These are phyloP conservation scores for Tapera naevia DNA, from an alignment of 2,797 vertebrate species.

Conservation along the genomic window DNA sequence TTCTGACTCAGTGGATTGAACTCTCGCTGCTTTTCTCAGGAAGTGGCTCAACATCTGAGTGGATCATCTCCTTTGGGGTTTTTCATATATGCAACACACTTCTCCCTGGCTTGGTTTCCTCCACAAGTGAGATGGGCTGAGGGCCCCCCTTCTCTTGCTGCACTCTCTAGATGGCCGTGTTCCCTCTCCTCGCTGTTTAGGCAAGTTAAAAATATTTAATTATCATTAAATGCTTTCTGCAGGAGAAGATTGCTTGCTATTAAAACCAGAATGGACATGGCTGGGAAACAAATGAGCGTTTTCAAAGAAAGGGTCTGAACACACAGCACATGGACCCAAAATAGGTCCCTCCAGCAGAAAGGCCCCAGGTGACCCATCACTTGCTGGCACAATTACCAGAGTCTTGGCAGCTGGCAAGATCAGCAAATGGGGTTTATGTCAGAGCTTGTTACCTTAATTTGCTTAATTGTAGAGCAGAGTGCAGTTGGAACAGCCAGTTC, in stretches of 20 bases:
- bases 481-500: neutral
- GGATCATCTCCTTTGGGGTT: neutral
- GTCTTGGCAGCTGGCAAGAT: slow-evolving; percentile 27
- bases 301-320: neutral
- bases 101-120: neutral
- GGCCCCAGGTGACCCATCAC: slow-evolving; percentile 6
- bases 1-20: neutral
- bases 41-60: neutral
- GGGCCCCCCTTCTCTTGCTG: neutral
- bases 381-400: neutral
- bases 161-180: neutral
- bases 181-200: neutral
- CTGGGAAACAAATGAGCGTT: neutral
- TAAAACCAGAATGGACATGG: neutral
- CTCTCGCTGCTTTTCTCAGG: neutral
- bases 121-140: rapidly evolving
- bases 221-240: neutral
- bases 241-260: neutral
- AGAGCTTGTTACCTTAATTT: slow-evolving; percentile 60
- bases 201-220: slow-evolving; percentile 6
- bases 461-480: slow-evolving; percentile 66
- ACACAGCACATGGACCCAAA: neutral
- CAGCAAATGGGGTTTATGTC: slow-evolving; percentile 44
- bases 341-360: neutral
- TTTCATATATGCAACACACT: neutral